phyloP scores from a whole-genome alignment of 1,140 invertebrate genomes.

The Cephus cinctus region DNA sequence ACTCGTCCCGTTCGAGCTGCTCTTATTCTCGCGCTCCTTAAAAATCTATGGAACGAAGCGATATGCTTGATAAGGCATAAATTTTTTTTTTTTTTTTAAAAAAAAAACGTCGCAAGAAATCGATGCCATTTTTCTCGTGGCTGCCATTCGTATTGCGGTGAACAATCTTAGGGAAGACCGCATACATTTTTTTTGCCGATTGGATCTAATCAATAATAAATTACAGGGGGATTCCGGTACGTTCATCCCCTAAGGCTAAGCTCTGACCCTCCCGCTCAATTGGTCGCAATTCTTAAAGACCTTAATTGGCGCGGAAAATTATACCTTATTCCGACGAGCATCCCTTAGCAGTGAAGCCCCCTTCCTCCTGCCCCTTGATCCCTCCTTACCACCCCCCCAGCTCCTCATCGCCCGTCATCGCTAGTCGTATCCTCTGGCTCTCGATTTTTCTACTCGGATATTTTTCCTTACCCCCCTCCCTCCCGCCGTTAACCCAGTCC shows the following conservation, averaged over 20 bases:
- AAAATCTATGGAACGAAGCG: background rate
- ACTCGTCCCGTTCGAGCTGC: too few species aligned
- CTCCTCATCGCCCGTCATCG: constrained; percentile 15
- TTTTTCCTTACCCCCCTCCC: constrained; percentile 15
- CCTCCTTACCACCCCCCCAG: constrained; percentile 8
- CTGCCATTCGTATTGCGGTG: too few species aligned
- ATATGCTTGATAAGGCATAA: background rate
- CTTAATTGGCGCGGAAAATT: constrained; percentile 59
- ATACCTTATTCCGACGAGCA: constrained; percentile 50
- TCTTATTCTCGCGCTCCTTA: too few species aligned
- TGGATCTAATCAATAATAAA: constrained; percentile 58
- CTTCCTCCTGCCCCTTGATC: constrained; percentile 13
- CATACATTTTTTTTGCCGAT: constrained; percentile 48
- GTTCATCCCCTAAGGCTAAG: constrained; percentile 49
- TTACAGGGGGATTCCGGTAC: constrained; percentile 51
- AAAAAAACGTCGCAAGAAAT: background rate
- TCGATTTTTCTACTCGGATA: constrained; percentile 25
- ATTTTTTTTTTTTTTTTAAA: background rate
- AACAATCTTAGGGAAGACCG: too few species aligned
- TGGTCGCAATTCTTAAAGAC: constrained; percentile 59
- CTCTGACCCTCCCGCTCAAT: constrained; percentile 55
- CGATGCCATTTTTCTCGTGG: background rate
- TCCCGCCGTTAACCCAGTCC: too few species aligned
- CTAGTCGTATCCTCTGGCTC: constrained; percentile 12
- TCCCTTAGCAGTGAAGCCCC: constrained; percentile 15